A percentile compares a stretch with the other conserved stretches of the same genome.
Conservation (phyloP, 1,140 invertebrate genomes). For the Drosophila sucinea region DNA sequence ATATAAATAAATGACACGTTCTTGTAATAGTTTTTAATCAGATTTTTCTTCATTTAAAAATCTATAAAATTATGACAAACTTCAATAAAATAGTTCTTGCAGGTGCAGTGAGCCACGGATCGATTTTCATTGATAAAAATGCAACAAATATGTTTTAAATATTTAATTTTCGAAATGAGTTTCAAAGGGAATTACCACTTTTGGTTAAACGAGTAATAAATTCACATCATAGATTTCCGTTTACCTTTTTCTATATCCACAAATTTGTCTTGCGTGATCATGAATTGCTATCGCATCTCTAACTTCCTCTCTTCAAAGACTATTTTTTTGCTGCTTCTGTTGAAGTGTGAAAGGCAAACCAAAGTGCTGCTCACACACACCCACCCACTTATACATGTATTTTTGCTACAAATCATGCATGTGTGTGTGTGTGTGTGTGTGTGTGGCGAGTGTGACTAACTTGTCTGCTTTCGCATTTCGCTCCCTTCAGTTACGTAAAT, state of each 20-base stretch:
- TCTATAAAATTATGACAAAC: too few species aligned
- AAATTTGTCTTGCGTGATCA: constrained; percentile 1
- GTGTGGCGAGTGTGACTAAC: constrained; percentile 29
- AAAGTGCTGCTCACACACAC: constrained; percentile 54
- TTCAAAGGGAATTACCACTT: too few species aligned
- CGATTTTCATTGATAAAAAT: too few species aligned
- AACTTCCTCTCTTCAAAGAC: constrained; percentile 20
- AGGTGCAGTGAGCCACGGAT: too few species aligned
- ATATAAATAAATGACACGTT: too few species aligned
- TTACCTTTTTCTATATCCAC: background rate
- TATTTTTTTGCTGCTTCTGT: constrained; percentile 43
- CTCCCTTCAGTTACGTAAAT: constrained; percentile 69
- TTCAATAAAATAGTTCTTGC: too few species aligned
- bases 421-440: constrained; percentile 25
- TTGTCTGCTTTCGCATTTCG: constrained; percentile 24
- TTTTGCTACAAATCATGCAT: constrained; percentile 58
- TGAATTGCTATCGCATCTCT: constrained; percentile 29
- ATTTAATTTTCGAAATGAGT: too few species aligned
- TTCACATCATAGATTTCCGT: background rate
- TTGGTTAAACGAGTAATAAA: background rate
- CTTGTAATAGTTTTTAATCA: too few species aligned
- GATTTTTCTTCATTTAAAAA: too few species aligned
- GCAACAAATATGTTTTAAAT: too few species aligned
- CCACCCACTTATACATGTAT: constrained; percentile 18
- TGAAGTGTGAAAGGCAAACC: constrained; percentile 61